phyloP scores from a whole-genome alignment of 2,797 vertebrate genomes.

The Premnoplex brunnescens region DNA sequence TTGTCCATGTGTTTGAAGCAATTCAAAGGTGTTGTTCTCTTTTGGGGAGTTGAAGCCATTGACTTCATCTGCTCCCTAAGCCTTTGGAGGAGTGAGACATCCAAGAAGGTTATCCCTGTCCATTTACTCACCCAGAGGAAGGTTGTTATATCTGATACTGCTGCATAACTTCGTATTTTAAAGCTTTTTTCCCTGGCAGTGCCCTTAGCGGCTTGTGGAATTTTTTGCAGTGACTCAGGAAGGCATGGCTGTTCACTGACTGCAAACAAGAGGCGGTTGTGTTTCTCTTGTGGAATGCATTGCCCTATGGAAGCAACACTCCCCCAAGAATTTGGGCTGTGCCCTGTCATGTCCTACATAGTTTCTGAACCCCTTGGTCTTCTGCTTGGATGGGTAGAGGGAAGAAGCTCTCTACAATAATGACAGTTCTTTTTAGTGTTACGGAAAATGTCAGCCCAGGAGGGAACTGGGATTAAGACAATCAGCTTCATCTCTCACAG shows the following conservation, averaged over 20 bases:
- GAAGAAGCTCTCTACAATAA: neutral
- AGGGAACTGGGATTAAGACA: neutral
- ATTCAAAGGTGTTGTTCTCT: neutral
- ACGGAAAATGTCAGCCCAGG: neutral
- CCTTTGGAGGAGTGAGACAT: neutral
- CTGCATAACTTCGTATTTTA: neutral
- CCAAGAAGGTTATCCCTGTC: neutral
- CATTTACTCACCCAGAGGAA: neutral
- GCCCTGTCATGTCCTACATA: neutral
- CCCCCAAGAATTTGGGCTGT: neutral
- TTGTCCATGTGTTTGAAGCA: neutral
- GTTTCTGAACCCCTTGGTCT: slow-evolving; percentile 10
- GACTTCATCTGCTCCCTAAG: neutral
- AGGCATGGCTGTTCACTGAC: neutral
- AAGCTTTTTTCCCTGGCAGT: neutral
- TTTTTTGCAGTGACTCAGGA: neutral
- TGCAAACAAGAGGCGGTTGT: neutral
- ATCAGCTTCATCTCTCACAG: neutral
- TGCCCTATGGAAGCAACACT: neutral
- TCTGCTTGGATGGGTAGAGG: neutral
- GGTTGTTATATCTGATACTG: neutral
- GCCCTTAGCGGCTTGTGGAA: neutral
- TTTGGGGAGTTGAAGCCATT: neutral
- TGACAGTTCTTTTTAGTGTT: neutral
- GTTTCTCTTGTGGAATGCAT: neutral